Conservation (phyloP, 1,140 invertebrate genomes). For the Tetramorium alpestre region DNA sequence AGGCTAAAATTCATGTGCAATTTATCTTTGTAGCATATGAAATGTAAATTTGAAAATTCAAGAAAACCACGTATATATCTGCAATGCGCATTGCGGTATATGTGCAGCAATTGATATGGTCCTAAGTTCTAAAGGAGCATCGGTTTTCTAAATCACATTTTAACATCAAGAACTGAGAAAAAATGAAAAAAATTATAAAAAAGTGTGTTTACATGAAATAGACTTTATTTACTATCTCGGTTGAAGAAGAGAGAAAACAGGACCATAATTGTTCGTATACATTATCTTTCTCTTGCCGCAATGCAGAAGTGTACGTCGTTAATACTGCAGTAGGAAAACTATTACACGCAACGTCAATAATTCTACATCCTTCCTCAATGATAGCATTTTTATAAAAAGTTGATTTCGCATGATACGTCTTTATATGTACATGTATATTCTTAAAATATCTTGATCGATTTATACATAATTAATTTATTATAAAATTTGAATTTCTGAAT, state of each 20-base stretch:
- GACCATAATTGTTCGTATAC: background rate
- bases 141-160: background rate
- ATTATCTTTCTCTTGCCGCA: conserved; percentile 20
- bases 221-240: background rate
- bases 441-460: background rate
- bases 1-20: background rate
- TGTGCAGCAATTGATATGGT: background rate
- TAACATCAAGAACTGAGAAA: background rate
- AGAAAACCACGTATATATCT: conserved; percentile 1
- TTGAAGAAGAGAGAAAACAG: background rate
- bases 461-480: background rate
- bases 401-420: background rate
- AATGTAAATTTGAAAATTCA: conserved; percentile 22
- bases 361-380: background rate
- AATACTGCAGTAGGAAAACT: conserved; percentile 15
- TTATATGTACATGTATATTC: background rate
- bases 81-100: conserved; percentile 37
- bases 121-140: background rate
- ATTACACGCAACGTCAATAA: conserved; percentile 8
- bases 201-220: background rate
- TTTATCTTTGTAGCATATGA: background rate
- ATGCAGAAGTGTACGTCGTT: conserved; percentile 24
- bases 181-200: background rate
- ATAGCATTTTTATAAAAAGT: background rate
- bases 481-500: background rate